Percentiles rank a stretch among this genome's conserved stretches.
Evolutionary conservation across 2,888 invertebrate species (phyloP).

Genomic region (Cheilosia vulpina): DNA sequence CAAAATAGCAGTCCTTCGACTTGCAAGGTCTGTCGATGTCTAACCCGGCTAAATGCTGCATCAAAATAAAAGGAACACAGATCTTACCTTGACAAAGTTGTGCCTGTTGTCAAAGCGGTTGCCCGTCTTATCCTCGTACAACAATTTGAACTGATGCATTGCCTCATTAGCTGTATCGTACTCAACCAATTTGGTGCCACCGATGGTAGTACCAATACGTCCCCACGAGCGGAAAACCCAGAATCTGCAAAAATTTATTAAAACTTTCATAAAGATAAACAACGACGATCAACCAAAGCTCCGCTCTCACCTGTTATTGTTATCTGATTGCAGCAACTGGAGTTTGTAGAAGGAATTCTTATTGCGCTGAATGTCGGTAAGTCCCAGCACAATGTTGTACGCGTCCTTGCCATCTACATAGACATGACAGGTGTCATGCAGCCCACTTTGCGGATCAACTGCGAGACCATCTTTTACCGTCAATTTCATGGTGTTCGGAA

Average conservation of each 20-base stretch:
- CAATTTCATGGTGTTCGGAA: constrained; percentile 87
- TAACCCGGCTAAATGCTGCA: too few species aligned
- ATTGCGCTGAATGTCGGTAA: constrained; percentile 93
- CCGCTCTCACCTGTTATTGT: constrained; percentile 84
- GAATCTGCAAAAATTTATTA: constrained; percentile 83
- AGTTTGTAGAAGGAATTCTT: constrained; percentile 98
- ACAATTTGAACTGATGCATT: constrained; percentile 85
- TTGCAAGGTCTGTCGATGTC: too few species aligned
- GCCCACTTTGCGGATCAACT: constrained; percentile 95
- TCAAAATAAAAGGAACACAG: not conserved
- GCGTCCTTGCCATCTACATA: constrained; percentile 85
- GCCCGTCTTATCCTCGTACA: constrained; percentile 92
- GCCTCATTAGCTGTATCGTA: constrained; percentile 85
- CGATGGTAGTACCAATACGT: constrained; percentile 97
- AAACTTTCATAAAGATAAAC: not conserved
- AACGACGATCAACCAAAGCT: not conserved
- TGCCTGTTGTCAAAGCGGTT: constrained; percentile 90
- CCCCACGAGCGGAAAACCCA: constrained; percentile 98
- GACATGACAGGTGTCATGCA: constrained; percentile 92
- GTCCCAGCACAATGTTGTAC: constrained; percentile 91
- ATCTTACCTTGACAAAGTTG: constrained; percentile 86
- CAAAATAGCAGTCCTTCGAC: too few species aligned
- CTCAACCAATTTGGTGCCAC: constrained; percentile 87
- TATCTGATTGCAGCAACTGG: constrained; percentile 93
- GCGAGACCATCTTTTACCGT: constrained; percentile 92